Conservation (phyloP, 2,888 invertebrate species). For the Schizaphis graminum region DNA sequence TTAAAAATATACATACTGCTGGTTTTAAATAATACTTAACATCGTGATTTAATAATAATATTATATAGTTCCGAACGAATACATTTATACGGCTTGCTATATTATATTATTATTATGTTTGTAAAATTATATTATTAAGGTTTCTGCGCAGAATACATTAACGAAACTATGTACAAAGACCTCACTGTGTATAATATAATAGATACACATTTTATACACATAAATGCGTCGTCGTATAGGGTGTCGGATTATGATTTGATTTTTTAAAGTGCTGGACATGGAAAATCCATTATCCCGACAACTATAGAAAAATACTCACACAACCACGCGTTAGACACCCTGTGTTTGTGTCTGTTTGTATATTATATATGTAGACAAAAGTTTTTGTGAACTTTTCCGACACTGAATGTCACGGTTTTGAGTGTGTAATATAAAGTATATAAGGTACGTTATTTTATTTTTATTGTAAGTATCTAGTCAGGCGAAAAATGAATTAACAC, state of each 20-base stretch:
- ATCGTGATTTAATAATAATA: background rate
- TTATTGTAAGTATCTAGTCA: constrained; percentile 34
- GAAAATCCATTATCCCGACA: constrained; percentile 38
- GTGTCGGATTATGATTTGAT: constrained; percentile 24
- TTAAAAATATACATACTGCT: background rate
- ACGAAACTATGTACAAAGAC: background rate
- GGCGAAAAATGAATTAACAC: constrained; percentile 49
- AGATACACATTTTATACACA: background rate
- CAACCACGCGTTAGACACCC: background rate
- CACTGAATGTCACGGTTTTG: constrained; percentile 27
- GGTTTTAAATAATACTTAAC: background rate
- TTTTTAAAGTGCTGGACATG: constrained; percentile 12
- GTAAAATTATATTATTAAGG: background rate
- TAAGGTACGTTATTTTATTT: background rate
- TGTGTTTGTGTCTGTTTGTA: background rate
- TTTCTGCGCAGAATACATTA: background rate
- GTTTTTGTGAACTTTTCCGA: constrained; percentile 37
- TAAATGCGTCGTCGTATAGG: background rate
- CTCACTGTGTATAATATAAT: background rate
- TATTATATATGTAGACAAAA: background rate
- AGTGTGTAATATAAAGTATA: background rate
- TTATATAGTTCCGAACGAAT: background rate
- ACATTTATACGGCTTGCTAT: background rate
- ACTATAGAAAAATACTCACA: background rate
- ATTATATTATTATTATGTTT: background rate